A percentile compares a stretch with the other conserved stretches of the same genome.
phyloP scores from a whole-genome alignment of 1,140 invertebrate species.

The Drosophila truncata region DNA sequence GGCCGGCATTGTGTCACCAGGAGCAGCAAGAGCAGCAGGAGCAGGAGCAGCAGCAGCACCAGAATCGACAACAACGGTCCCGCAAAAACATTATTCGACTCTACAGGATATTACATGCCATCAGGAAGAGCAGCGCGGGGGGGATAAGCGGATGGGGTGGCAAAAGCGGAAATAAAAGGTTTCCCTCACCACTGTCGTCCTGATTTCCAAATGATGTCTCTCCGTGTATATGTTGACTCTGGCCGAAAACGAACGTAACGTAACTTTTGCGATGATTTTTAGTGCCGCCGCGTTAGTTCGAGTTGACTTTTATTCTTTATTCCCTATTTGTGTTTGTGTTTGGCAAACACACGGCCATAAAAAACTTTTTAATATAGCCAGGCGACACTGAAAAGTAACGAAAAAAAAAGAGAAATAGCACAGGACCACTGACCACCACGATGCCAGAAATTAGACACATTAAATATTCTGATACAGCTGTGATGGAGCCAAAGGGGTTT shows the following conservation, averaged over 20 bases:
- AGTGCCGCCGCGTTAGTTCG: slow-evolving; percentile 63
- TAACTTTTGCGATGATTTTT: slow-evolving; percentile 75
- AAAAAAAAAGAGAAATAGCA: slow-evolving; percentile 6
- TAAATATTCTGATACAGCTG: slow-evolving; percentile 66
- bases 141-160: slow-evolving; percentile 8
- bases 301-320: slow-evolving; percentile 52
- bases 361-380: slow-evolving; percentile 73
- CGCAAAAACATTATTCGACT: slow-evolving; percentile 62
- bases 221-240: slow-evolving; percentile 37
- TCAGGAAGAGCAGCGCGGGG: slow-evolving; percentile 3
- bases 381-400: slow-evolving; percentile 24
- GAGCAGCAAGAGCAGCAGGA: slow-evolving; percentile 13
- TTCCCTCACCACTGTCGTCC: slow-evolving; percentile 42
- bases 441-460: slow-evolving; percentile 73
- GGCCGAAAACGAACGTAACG: slow-evolving; percentile 56
- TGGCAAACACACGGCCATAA: slow-evolving; percentile 71
- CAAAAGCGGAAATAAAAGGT: slow-evolving; percentile 53
- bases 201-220: slow-evolving; percentile 26
- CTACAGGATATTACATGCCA: slow-evolving; percentile 62
- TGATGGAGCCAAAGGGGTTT: slow-evolving; percentile 45
- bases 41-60: slow-evolving; percentile 31
- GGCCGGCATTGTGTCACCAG: slow-evolving; percentile 57
- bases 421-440: slow-evolving; percentile 33
- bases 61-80: slow-evolving; percentile 35
- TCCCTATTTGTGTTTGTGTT: slow-evolving; percentile 53